Conservation (phyloP, 2,888 invertebrate genomes). For the Pyralis farinalis region DNA sequence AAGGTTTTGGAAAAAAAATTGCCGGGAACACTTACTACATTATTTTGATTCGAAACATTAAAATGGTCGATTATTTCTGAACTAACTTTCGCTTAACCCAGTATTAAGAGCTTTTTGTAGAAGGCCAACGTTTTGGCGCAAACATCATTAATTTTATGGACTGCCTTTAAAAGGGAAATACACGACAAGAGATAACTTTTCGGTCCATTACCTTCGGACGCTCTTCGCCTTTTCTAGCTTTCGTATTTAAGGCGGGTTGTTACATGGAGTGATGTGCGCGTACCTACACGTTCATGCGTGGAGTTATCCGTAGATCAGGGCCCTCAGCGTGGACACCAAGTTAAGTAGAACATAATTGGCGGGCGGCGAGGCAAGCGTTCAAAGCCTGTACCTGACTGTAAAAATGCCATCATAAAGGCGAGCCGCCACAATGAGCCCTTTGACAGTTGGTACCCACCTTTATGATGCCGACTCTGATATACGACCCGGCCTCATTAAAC, state of each 20-base stretch:
- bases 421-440: conserved; percentile 74
- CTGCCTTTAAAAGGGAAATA: conserved; percentile 6
- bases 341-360: conserved; percentile 80
- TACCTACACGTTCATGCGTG: not conserved
- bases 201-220: conserved; percentile 6
- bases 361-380: conserved; percentile 65
- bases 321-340: conserved; percentile 41
- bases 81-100: conserved; percentile 24
- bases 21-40: not conserved
- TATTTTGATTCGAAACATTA: conserved; percentile 18
- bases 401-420: conserved; percentile 78
- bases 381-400: conserved; percentile 76
- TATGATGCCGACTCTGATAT: conserved; percentile 76
- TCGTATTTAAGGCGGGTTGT: conserved; percentile 2
- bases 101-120: conserved; percentile 26
- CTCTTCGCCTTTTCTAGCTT: not conserved
- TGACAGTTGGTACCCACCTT: conserved; percentile 76
- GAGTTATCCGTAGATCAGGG: conserved; percentile 29
- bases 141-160: conserved; percentile 8
- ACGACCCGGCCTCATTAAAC: conserved; percentile 69
- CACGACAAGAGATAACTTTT: conserved; percentile 6
- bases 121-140: conserved; percentile 22
- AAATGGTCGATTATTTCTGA: conserved; percentile 27
- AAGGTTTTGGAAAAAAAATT: not conserved
- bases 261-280: not conserved